These are phyloP conservation scores for Drosophila meridiana DNA, from an alignment of 2,888 invertebrate genomes.

Conservation along the genomic window DNA sequence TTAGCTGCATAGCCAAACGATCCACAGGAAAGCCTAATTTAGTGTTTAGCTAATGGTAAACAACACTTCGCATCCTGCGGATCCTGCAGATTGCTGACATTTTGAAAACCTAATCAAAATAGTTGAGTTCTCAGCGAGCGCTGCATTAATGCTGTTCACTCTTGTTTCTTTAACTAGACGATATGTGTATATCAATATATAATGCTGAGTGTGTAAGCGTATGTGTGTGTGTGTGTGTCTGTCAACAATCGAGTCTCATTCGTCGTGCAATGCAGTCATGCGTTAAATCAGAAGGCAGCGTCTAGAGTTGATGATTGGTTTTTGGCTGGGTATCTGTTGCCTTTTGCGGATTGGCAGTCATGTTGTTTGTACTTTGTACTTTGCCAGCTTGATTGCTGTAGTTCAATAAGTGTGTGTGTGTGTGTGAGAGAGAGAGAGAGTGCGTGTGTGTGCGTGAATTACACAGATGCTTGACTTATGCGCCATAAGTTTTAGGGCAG, in stretches of 20 bases:
- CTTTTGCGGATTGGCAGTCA: conserved; percentile 32
- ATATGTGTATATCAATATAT: not conserved
- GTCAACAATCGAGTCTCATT: conserved; percentile 31
- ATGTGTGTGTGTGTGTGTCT: conserved; percentile 7
- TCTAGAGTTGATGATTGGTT: conserved; percentile 23
- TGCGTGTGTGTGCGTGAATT: conserved; percentile 27
- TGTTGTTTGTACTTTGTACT: conserved; percentile 52
- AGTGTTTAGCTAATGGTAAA: conserved; percentile 35
- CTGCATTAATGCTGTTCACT: not conserved
- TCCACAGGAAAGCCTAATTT: conserved; percentile 18
- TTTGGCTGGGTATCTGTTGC: conserved; percentile 30
- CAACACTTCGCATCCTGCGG: conserved; percentile 44
- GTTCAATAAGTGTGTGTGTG: conserved; percentile 13
- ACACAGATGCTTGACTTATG: conserved; percentile 66
- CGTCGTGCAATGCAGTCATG: conserved; percentile 41
- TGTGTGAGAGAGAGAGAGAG: not conserved
- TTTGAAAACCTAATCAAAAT: conserved; percentile 43
- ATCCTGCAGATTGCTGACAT: conserved; percentile 42
- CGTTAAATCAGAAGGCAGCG: conserved; percentile 41
- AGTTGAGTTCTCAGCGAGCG: not conserved
- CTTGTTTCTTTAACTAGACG: not conserved
- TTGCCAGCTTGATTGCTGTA: conserved; percentile 49
- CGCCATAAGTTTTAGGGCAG: conserved; percentile 50
- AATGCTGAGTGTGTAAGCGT: not conserved
- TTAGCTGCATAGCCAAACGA: conserved; percentile 20